Conservation (phyloP, 1,140 invertebrate species). For the Drosophila rufa region DNA sequence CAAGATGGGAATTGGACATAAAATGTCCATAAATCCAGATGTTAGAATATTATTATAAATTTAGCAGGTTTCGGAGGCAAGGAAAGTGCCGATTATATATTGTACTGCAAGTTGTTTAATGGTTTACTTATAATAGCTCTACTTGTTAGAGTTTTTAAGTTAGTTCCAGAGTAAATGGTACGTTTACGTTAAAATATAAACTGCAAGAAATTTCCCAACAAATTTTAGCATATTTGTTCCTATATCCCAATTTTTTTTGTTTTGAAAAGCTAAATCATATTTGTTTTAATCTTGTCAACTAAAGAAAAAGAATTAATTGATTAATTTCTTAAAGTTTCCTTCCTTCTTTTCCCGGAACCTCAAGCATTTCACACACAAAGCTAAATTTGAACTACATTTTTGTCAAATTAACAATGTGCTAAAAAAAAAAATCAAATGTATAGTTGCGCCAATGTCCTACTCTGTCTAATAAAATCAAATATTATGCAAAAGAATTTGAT, state of each 20-base stretch:
- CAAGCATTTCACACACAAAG: not conserved
- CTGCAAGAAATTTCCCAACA: no score
- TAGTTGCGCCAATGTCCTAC: slow-evolving; percentile 35
- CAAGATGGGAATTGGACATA: slow-evolving; percentile 18
- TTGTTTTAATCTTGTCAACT: no score
- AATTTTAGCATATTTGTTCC: no score
- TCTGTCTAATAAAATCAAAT: slow-evolving; percentile 74
- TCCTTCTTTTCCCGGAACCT: no score
- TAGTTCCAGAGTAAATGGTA: not conserved
- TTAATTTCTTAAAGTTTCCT: not conserved
- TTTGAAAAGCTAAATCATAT: no score
- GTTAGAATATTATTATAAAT: slow-evolving; percentile 1
- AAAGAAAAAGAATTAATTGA: not conserved
- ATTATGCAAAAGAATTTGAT: slow-evolving; percentile 72
- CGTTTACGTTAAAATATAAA: not conserved
- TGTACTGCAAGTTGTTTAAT: no score
- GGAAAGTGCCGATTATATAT: not conserved
- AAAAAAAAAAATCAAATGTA: slow-evolving; percentile 8
- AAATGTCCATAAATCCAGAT: slow-evolving; percentile 11
- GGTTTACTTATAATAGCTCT: not conserved
- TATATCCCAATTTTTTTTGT: no score
- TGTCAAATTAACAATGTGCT: slow-evolving; percentile 40
- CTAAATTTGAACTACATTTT: slow-evolving; percentile 34
- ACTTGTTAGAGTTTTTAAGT: not conserved
- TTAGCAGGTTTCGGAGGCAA: not conserved